Conservation (phyloP, 2,797 vertebrate species). For the Helarctos malayanus region DNA sequence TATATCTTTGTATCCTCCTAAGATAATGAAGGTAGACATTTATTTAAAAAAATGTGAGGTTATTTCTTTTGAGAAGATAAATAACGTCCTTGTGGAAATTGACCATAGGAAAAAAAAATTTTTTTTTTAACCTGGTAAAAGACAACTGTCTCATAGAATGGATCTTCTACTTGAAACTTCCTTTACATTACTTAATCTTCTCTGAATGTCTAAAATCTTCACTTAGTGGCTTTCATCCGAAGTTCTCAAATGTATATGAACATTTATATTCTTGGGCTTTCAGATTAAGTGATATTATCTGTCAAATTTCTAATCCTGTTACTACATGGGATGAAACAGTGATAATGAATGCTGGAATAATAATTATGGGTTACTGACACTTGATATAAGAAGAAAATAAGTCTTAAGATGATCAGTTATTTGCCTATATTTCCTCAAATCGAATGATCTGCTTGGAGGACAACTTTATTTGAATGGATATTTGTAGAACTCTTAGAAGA, state of each 20-base stretch:
- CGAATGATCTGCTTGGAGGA: neutral
- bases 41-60: neutral
- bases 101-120: neutral
- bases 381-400: neutral
- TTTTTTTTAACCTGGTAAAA: neutral
- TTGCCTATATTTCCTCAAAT: slow-evolving; percentile 32
- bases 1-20: neutral
- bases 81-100: neutral
- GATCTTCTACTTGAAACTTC: neutral
- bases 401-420: neutral
- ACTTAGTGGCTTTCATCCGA: neutral
- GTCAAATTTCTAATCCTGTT: neutral
- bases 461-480: slow-evolving; percentile 35
- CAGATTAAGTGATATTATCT: neutral
- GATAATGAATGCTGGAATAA: neutral
- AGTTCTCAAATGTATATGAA: neutral
- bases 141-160: neutral
- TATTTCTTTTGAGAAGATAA: neutral
- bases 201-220: slow-evolving; percentile 7
- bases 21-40: neutral
- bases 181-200: neutral
- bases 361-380: neutral
- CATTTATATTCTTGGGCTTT: neutral
- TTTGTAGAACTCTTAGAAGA: neutral
- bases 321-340: neutral